Evolutionary conservation across 2,888 invertebrate species (phyloP).

Genomic region (Chloroclysta siterata): DNA sequence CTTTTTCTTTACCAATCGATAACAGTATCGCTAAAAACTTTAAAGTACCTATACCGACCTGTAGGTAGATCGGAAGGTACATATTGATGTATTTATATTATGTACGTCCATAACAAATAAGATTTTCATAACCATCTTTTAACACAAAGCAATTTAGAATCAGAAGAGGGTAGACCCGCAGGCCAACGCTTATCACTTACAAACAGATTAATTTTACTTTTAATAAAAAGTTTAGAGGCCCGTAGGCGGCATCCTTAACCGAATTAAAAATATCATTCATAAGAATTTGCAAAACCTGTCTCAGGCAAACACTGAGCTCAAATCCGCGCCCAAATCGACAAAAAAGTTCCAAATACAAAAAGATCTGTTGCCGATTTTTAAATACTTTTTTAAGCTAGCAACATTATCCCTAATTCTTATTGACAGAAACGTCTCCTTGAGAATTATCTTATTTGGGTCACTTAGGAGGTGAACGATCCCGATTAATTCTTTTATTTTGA

Average conservation of each 20-base stretch:
- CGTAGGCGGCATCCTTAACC: conserved; percentile 43
- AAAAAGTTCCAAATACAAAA: conserved; percentile 32
- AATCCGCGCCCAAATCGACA: conserved; percentile 27
- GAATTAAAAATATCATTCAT: conserved; percentile 45
- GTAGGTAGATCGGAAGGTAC: too few relatives aligned
- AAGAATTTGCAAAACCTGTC: conserved; percentile 44
- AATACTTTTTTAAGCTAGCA: conserved; percentile 62
- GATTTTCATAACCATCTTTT: conserved; percentile 14
- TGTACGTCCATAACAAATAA: not conserved
- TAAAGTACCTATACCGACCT: too few relatives aligned
- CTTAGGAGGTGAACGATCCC: conserved; percentile 74
- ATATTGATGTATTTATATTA: not conserved
- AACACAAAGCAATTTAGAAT: conserved; percentile 34
- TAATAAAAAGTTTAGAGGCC: conserved; percentile 36
- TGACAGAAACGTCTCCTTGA: conserved; percentile 67
- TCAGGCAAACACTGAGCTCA: conserved; percentile 10
- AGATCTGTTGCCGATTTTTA: conserved; percentile 43
- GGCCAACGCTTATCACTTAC: conserved; percentile 42
- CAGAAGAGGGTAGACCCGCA: conserved; percentile 34
- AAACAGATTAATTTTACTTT: conserved; percentile 43
- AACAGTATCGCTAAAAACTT: too few relatives aligned
- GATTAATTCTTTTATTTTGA: conserved; percentile 74
- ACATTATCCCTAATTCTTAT: conserved; percentile 77
- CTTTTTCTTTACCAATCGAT: too few relatives aligned
- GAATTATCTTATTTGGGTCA: conserved; percentile 82